Evolutionary conservation across 2,888 invertebrate genomes (phyloP).

Genomic region (Plebejus argus): DNA sequence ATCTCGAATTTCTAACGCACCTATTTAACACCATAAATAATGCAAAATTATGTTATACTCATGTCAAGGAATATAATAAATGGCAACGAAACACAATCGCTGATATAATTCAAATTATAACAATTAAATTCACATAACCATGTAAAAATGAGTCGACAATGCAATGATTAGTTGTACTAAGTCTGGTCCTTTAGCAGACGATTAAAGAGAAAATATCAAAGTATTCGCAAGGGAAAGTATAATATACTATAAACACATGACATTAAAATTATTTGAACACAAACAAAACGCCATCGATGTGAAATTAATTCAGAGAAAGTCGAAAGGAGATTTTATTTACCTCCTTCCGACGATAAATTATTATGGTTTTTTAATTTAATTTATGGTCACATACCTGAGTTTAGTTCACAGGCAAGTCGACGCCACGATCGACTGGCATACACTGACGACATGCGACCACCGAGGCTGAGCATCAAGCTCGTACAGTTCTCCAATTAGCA

Average conservation of each 20-base stretch:
- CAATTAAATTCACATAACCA: not conserved
- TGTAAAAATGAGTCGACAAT: not conserved
- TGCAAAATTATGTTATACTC: not conserved
- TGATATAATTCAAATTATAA: not conserved
- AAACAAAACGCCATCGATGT: not conserved
- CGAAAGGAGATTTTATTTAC: not conserved
- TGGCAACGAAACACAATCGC: not conserved
- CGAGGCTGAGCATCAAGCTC: slow-evolving; percentile 35
- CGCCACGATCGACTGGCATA: slow-evolving; percentile 61
- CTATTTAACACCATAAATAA: not conserved
- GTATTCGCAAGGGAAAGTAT: not conserved
- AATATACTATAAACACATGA: not conserved
- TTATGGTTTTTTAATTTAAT: not conserved
- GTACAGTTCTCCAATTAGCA: slow-evolving; percentile 15
- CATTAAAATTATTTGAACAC: not conserved
- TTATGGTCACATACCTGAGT: not conserved
- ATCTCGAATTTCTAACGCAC: no score
- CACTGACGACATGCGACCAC: slow-evolving; percentile 56
- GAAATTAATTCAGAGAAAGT: slow-evolving; percentile 4
- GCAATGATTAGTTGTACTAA: not conserved
- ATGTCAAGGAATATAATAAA: not conserved
- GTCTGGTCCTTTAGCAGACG: not conserved
- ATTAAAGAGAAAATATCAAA: not conserved
- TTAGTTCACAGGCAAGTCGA: slow-evolving; percentile 52
- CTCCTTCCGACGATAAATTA: not conserved